These are phyloP conservation scores for Amphiprion clarkii DNA, from an alignment of 2,797 vertebrate species.

Conservation along the genomic window DNA sequence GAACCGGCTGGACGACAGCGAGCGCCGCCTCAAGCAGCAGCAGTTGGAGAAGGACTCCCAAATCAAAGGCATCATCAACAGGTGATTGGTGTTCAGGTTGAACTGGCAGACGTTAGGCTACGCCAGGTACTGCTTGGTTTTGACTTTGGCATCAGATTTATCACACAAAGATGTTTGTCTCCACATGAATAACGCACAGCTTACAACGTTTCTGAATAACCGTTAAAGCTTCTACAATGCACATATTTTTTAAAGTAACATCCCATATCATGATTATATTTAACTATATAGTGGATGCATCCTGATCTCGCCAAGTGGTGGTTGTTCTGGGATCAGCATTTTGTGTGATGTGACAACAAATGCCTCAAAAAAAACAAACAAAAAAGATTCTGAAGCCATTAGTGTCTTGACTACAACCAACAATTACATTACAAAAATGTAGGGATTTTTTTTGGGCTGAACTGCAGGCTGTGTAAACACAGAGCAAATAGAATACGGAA, in stretches of 20 bases:
- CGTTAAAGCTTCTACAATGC: neutral
- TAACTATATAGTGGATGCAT: neutral
- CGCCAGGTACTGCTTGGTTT: slow-evolving; percentile 6
- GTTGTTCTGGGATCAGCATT: too few species aligned
- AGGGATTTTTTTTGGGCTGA: too few species aligned
- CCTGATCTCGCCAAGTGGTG: too few species aligned
- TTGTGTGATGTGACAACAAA: too few species aligned
- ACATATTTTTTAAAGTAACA: neutral
- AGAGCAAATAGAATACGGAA: too few species aligned
- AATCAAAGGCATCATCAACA: slow-evolving; percentile 99
- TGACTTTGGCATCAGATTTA: neutral
- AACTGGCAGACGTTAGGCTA: slow-evolving; percentile 8
- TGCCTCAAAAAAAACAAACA: too few species aligned
- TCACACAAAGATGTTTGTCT: neutral
- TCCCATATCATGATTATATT: slow-evolving; percentile 3
- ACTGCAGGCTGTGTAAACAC: too few species aligned
- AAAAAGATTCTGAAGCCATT: too few species aligned
- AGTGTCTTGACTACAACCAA: too few species aligned
- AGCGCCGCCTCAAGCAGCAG: slow-evolving; percentile 93
- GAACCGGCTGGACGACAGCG: slow-evolving; percentile 94
- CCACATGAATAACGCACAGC: slow-evolving; percentile 3
- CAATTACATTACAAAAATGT: too few species aligned
- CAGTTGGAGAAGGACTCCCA: slow-evolving; percentile 95
- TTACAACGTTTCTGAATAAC: neutral
- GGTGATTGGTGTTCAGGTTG: slow-evolving; percentile 78